Conservation (phyloP, 2,797 vertebrate species). For the Masticophis lateralis region DNA sequence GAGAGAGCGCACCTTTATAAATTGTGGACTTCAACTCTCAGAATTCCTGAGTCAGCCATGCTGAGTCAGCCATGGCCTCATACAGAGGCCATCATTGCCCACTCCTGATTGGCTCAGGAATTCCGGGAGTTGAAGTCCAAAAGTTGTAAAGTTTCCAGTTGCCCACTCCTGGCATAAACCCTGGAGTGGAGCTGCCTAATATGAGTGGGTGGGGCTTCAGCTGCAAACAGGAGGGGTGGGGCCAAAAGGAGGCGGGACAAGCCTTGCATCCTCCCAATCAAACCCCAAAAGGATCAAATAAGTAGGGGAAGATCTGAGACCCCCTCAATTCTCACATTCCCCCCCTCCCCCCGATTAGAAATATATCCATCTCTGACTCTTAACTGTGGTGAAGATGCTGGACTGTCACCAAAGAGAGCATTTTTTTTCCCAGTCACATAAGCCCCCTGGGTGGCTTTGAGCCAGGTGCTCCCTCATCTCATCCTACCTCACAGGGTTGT, state of each 20-base stretch:
- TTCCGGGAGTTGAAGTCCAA: background rate
- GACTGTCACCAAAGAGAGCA: background rate
- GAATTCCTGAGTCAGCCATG: background rate
- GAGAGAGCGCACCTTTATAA: background rate
- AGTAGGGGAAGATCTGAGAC: background rate
- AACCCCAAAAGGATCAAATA: background rate
- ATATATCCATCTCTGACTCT: background rate
- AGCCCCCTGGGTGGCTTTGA: background rate
- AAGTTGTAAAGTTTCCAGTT: background rate
- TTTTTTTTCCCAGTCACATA: background rate
- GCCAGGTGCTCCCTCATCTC: background rate
- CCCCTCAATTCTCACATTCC: background rate
- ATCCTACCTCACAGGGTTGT: background rate
- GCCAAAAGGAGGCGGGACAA: background rate
- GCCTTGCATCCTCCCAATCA: background rate
- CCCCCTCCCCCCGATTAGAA: background rate
- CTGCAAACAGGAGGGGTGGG: background rate
- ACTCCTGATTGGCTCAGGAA: background rate
- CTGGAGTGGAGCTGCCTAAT: background rate
- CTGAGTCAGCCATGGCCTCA: background rate
- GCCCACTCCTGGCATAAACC: background rate
- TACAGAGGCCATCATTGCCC: too few species aligned
- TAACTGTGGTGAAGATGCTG: background rate
- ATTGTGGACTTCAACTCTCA: background rate
- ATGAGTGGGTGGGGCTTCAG: background rate